phyloP scores from a whole-genome alignment of 1,140 invertebrate genomes.

The Nymphalis io region DNA sequence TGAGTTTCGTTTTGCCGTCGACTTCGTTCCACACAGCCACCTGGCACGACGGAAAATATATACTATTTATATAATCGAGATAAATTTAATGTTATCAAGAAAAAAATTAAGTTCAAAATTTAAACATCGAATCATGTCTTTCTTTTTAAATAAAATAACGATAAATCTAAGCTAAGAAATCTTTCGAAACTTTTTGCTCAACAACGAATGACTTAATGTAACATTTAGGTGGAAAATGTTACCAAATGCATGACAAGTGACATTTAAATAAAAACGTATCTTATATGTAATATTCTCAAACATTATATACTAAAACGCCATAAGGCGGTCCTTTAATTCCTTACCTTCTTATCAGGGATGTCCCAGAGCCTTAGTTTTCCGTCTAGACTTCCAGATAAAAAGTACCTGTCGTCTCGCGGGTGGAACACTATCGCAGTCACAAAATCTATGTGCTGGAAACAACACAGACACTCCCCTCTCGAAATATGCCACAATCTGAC shows the following conservation, averaged over 20 bases:
- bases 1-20: slow-evolving; percentile 95
- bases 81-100: too few species aligned
- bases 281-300: too few species aligned
- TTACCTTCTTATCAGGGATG: slow-evolving; percentile 98
- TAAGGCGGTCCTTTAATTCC: neutral
- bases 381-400: slow-evolving; percentile 96
- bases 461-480: slow-evolving; percentile 97
- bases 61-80: neutral
- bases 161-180: too few species aligned
- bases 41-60: slow-evolving; percentile 45
- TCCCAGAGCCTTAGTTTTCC: slow-evolving; percentile 99
- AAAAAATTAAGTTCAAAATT: too few species aligned
- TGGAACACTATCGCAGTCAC: slow-evolving; percentile 99
- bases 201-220: too few species aligned
- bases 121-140: too few species aligned
- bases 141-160: too few species aligned
- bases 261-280: too few species aligned
- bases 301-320: too few species aligned
- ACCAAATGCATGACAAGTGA: too few species aligned
- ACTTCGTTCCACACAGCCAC: slow-evolving; percentile 98
- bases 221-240: too few species aligned
- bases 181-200: too few species aligned
- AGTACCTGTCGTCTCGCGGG: slow-evolving; percentile 97
- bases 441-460: slow-evolving; percentile 99
- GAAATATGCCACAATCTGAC: slow-evolving; percentile 98